Base-by-base conservation (phyloP, 2,113 vertebrate genomes). In the Chrysochloris asiatica region DNA sequence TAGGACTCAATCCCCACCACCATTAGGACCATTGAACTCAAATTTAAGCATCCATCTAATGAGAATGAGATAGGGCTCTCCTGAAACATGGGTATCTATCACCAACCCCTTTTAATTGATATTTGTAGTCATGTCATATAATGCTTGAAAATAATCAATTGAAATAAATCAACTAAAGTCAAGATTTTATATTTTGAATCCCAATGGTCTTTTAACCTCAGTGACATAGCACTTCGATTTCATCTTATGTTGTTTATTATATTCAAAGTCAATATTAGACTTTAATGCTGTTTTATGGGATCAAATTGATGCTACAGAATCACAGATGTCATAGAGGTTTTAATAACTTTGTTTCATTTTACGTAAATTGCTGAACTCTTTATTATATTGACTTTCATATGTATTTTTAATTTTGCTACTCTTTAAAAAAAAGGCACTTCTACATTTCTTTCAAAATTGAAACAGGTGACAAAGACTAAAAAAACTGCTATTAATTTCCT, bases 331-430 rank as follows among this genome's bases (percentile, higher is more conserved):
- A 16, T 61, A 33, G 45, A 45, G 59, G 17, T 52, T 36, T 38
- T 83, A 33, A 48, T 30, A 56, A 83, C 84, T 69, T 85, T 80
- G 81, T 85, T 85, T 85, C 59, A 17, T 56, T 84, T 69, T 67
- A 50, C 38, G 17, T 69, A 69, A 77, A 84, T 11, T 69, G 11
- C 52, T 56, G 24, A 17, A 10, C 36, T 54, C 8, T 50, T 61
- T 81, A 28, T 86, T 41, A 30, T 33, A 13, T 43, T 91, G 21
- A 52, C 24, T 50, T 59, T 61, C 38, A 19, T 17, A 24, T 33
- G 4, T 54, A 28, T 78, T 59, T 91, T 80, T 72, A 61, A 79
- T 86, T 79, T 54, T 85, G 50, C 50, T 79, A 72, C 43, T 61
- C n/a, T 79, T 56, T 50, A 33, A 79, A 71, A 85, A 38, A 61